Evolutionary conservation across 2,888 invertebrate genomes (phyloP), one percentile per base, ranked within the genome.

Genomic region (Thyatira batis): DNA sequence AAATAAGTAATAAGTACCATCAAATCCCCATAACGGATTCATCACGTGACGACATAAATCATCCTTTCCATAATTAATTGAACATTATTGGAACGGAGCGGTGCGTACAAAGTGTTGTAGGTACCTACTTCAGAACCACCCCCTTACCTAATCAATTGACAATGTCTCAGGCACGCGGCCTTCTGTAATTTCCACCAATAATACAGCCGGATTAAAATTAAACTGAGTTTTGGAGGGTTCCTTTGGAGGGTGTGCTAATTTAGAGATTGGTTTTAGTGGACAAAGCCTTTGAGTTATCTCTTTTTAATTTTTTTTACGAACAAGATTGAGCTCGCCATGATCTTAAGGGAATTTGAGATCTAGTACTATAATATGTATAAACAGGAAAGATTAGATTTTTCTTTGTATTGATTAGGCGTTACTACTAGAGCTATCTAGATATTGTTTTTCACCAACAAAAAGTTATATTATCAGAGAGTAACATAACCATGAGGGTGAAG

Each of bases 41-140:
- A 20, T 25, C 30, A 44, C 20, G 45, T 49, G 30, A 33, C 44
- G 44, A 52, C 45, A 43, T 51, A 48, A 56, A 56, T 50, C 50
- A 49, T 25, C 49, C 25, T 20, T 43, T 33, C 45, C 45, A 45
- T 46, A 49, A 53, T 56, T 53, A 56, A 56, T 56, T 53, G 51
- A 53, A 48, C 53, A 55, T 52, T 56, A 56, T 56, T 53, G 50
- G 50, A 53, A 49, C 45, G 25, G 39, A 49, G 33, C 33, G 17
- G 17, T 39, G 1, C 48, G 48, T 20, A 48, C 48, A 28, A 48
- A 48, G 48, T 48, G 27, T 27, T 27, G 20, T 48, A 43, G 43
- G 43, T 8, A 43, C 17, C n/a, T n/a, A 39, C 39, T 39, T 39
- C 39, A n/a, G 17, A 39, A 2, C 13, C 33, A 13, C 27, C 48